Percentiles rank a stretch among this genome's conserved stretches.
phyloP scores from a whole-genome alignment of 2,113 vertebrate genomes.

The Seriola quinqueradiata region DNA sequence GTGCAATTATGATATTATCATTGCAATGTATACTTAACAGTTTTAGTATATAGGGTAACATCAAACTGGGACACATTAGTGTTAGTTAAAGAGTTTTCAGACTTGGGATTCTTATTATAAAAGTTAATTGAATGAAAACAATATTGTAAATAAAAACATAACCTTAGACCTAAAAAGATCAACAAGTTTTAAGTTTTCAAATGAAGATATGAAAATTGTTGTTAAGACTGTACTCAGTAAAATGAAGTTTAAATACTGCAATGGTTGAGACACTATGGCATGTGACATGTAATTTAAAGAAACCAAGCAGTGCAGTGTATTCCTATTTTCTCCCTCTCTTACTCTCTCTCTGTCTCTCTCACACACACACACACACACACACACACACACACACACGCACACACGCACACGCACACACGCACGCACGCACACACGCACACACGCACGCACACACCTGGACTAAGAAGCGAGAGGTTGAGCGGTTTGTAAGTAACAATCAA shows the following conservation, averaged over 20 bases:
- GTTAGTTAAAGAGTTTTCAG: too few species aligned
- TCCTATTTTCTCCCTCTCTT: not conserved
- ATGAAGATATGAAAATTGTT: not conserved
- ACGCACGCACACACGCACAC: slow-evolving; percentile 20
- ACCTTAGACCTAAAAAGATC: too few species aligned
- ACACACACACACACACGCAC: slow-evolving; percentile 26
- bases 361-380: slow-evolving; percentile 22
- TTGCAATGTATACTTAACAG: too few species aligned
- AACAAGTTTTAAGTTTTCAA: not conserved
- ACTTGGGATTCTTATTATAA: not conserved
- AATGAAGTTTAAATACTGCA: not conserved
- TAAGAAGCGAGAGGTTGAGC: slow-evolving; percentile 18
- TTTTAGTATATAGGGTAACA: too few species aligned
- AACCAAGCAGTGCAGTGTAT: not conserved
- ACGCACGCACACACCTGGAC: slow-evolving; percentile 34
- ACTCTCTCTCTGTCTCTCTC: not conserved
- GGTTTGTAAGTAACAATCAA: slow-evolving; percentile 66
- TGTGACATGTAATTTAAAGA: not conserved
- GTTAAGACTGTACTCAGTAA: too few species aligned
- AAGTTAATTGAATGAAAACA: not conserved
- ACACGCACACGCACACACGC: slow-evolving; percentile 19
- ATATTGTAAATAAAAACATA: not conserved
- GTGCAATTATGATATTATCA: not conserved
- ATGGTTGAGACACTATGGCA: not conserved
- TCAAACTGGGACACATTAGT: too few species aligned